Base-by-base conservation (phyloP, 2,113 vertebrate genomes). In the Alaudala cheleensis region DNA sequence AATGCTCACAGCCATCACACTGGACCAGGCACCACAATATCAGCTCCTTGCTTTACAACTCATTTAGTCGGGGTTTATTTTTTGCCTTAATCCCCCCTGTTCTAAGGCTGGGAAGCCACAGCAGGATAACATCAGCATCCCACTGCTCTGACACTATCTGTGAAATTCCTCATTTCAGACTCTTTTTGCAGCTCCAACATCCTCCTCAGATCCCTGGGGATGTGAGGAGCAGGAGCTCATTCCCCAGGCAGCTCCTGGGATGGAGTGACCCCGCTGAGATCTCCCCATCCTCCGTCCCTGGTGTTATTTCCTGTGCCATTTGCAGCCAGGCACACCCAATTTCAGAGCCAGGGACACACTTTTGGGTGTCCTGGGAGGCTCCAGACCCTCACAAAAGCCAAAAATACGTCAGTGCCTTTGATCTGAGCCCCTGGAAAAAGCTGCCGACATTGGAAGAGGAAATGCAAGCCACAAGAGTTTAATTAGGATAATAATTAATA, bases 231-330 rank as follows among this genome's bases (percentile, higher is more conserved):
- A 28, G 42, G 37, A 60, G 24, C 70, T 24, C 21, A 2, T 4
- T 8, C 57, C 40, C 0, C 5, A 2, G 13, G 6, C 2, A 29
- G 11, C 2, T 8, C 50, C 65, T 28, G 5, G 3, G 28, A 26
- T 20, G 6, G 28, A 2, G 17, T 1, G 22, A 50, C 19, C 57
- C 76, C 54, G 5, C 50, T 14, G 2, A 29, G 0, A 1, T 23
- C 54, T 40, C 31, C 54, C 34, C 4, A 34, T 25, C 40, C 80
- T 45, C 51, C 3, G 20, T 3, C 37, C 1, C 40, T 14, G 56
- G 33, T 4, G 1, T 20, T 14, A 2, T 39, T 78, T 64, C 9
- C 65, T 47, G 1, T 28, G 3, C 39, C 24, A 1, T 0, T 39
- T 21, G 28, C 33, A 40, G 78, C 72, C 23, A 7, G 2, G 34